phyloP scores from a whole-genome alignment of 2,888 invertebrate genomes.

The Euplexia lucipara region DNA sequence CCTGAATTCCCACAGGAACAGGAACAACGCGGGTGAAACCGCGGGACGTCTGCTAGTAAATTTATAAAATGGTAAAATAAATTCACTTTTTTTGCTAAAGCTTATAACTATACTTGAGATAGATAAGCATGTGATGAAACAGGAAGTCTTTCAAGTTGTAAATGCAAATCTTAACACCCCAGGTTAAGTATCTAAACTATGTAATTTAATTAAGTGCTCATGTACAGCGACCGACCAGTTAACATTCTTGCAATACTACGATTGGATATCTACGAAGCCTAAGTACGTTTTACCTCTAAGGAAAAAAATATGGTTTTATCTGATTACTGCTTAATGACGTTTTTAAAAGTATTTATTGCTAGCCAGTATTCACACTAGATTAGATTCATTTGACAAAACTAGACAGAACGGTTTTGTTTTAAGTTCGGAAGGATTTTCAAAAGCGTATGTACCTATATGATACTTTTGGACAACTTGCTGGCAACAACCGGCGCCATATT shows the following conservation, averaged over 20 bases:
- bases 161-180: conserved; percentile 37
- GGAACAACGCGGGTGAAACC: too few relatives aligned
- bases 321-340: conserved; percentile 22
- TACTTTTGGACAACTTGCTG: too few relatives aligned
- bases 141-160: conserved; percentile 43
- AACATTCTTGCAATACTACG: conserved; percentile 39
- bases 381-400: not conserved
- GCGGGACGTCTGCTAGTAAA: too few relatives aligned
- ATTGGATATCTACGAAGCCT: not conserved
- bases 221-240: conserved; percentile 19
- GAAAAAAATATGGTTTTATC: not conserved
- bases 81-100: not conserved
- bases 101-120: not conserved
- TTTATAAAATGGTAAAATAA: not conserved
- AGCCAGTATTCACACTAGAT: not conserved
- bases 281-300: not conserved
- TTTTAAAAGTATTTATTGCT: not conserved
- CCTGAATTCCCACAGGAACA: too few relatives aligned
- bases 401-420: not conserved
- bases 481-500: fast-evolving
- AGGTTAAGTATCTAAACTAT: conserved; percentile 14
- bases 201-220: conserved; percentile 41
- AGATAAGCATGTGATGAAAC: conserved; percentile 27
- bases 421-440: not conserved
- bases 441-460: too few relatives aligned